Evolutionary conservation across 2,888 invertebrate genomes (phyloP).

Genomic region (Acleris holmiana): DNA sequence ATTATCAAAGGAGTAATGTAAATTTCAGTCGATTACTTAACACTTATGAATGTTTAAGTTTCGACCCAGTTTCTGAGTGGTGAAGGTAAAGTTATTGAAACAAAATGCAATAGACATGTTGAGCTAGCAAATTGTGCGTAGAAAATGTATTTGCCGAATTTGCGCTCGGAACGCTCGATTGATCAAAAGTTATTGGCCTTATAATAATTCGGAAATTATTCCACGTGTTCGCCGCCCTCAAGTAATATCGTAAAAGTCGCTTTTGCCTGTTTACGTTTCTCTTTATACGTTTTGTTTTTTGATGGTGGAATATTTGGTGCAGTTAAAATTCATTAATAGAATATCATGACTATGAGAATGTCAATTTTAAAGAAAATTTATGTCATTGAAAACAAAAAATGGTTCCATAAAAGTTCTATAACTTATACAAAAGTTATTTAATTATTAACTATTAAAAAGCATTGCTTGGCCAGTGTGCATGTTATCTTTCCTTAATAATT

Average conservation of each 20-base stretch:
- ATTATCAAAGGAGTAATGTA: constrained; percentile 49
- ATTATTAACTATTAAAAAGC: too few species aligned
- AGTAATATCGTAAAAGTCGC: constrained; percentile 49
- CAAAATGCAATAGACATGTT: constrained; percentile 21
- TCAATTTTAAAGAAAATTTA: too few species aligned
- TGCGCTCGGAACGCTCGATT: constrained; percentile 46
- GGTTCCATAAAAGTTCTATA: too few species aligned
- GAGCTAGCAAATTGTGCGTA: constrained; percentile 29
- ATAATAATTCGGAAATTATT: constrained; percentile 51
- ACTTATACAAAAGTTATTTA: too few species aligned
- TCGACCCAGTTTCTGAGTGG: background rate
- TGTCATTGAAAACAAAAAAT: too few species aligned
- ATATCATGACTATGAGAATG: background rate
- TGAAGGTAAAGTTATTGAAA: constrained; percentile 10
- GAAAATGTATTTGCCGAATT: constrained; percentile 42
- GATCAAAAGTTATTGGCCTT: constrained; percentile 53
- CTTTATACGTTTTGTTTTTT: constrained; percentile 45
- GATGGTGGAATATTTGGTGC: constrained; percentile 49
- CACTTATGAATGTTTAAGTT: constrained; percentile 25
- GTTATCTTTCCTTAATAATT: too few species aligned
- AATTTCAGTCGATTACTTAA: constrained; percentile 39
- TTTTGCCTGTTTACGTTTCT: constrained; percentile 49
- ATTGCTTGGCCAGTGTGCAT: too few species aligned
- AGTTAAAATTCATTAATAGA: constrained; percentile 7
- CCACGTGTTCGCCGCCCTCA: constrained; percentile 43